A percentile compares a stretch with the other conserved stretches of the same genome.
Evolutionary conservation across 2,797 vertebrate species (phyloP).

Genomic region (Amniataba percoides): DNA sequence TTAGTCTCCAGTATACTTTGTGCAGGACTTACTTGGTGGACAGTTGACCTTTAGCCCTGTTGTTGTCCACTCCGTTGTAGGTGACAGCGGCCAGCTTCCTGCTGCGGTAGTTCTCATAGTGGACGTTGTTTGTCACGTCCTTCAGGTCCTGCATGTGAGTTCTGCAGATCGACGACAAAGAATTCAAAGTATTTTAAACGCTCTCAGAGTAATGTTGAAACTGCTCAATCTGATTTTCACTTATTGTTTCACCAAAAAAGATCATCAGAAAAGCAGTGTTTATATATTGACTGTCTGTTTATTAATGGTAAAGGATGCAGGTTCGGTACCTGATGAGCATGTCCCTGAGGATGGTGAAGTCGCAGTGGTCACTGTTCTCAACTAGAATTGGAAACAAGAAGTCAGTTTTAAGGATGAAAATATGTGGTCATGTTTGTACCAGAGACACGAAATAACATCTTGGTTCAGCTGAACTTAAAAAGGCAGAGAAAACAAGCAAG

Average conservation of each 20-base stretch:
- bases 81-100: slow-evolving; percentile 99
- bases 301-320: too few relatives aligned
- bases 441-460: too few relatives aligned
- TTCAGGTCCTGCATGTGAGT: slow-evolving; percentile 99
- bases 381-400: slow-evolving; percentile 80
- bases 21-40: slow-evolving; percentile 92
- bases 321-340: slow-evolving; percentile 97
- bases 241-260: background rate
- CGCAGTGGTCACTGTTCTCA: slow-evolving; percentile 98
- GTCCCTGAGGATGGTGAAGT: slow-evolving; percentile 98
- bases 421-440: background rate
- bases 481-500: background rate
- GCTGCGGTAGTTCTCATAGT: slow-evolving; percentile 99
- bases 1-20: background rate
- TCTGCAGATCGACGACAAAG: slow-evolving; percentile 76
- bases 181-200: background rate
- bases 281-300: background rate
- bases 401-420: background rate
- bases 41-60: slow-evolving; percentile 94
- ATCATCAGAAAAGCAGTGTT: background rate
- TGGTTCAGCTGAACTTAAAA: background rate
- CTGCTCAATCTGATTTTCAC: background rate
- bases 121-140: slow-evolving; percentile 98
- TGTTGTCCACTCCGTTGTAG: slow-evolving; percentile 98
- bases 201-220: background rate